Evolutionary conservation across 2,888 invertebrate genomes (phyloP), one percentile per base, ranked within the genome.

Genomic region (Heliconius sara): DNA sequence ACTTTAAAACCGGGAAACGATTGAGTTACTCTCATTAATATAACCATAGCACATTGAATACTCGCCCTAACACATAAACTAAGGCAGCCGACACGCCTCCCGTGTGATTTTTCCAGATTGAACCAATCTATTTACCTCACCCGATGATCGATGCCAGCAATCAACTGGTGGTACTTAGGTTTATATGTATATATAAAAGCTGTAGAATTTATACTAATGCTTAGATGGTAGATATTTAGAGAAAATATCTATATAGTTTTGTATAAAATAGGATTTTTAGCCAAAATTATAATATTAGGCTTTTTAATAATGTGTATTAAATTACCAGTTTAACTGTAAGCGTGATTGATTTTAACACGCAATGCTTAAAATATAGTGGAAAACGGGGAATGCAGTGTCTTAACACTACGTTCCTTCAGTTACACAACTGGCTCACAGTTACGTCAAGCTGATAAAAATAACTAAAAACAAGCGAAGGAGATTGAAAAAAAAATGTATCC

Each of bases 101-200:
- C 76, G 81, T 94, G 94, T 94, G 94, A 91, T 92, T 88, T 90
- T 88, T 83, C 39, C 86, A 91, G 93, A 95, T 95, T 94, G 92
- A 93, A 94, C 94, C 94, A 95, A 94, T 94, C 92, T 81, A 67
- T 30, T 52, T 76, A 60, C 90, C 84, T 86, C 86, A 83, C 79
- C 83, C 71, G 72, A 82, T 82, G 82, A 82, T 82, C 82, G 82
- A 82, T 81, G 79, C 68, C 30, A 81, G 81, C 77, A 81, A 82
- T 82, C 82, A 79, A 74, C 76, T 78, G 60, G 78, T 67, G 52
- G 63, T 76, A 75, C 68, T 77, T 9, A 47, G 25, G 22, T 30
- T 47, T 13, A 63, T 25, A 3, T 52, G 19, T 27, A 71, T 71
- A 6, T 71, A 70, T 16, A 9, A 7, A n/a, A 52, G 19, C 6